These are phyloP conservation scores for Pseudorhiza aurosa DNA, from an alignment of 30 jellyfish, hydroid and myxozoan genomes.

Conservation along the genomic window DNA sequence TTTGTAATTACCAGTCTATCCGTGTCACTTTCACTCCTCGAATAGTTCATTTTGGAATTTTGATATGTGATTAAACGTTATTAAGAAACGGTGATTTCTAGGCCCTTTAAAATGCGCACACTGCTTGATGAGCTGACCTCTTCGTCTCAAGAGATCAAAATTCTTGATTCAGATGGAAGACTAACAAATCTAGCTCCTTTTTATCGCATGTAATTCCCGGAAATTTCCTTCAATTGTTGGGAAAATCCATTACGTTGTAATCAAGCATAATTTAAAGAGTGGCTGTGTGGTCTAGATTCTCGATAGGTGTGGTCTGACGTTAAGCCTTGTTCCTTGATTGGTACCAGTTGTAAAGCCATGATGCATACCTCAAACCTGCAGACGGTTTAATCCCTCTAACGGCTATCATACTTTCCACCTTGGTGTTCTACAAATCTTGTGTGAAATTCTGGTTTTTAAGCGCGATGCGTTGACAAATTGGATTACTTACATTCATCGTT, in stretches of 20 bases:
- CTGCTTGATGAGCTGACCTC: no score
- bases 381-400: background rate
- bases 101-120: no score
- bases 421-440: background rate
- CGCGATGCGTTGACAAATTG: background rate
- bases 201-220: conserved; percentile 1
- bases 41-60: no score
- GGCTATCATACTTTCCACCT: background rate
- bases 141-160: no score
- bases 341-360: background rate
- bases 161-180: no score
- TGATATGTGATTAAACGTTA: no score
- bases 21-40: no score
- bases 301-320: conserved; percentile 1
- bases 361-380: background rate
- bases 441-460: conserved; percentile 2
- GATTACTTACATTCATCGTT: background rate
- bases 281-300: conserved; percentile 1
- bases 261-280: background rate
- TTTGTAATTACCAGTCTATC: no score
- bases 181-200: no score
- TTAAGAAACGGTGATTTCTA: no score
- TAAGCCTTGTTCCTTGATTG: background rate
- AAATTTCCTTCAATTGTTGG: background rate
- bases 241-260: background rate